phyloP scores from a whole-genome alignment of 2,113 vertebrate species.

The Rhinolophus sinicus region DNA sequence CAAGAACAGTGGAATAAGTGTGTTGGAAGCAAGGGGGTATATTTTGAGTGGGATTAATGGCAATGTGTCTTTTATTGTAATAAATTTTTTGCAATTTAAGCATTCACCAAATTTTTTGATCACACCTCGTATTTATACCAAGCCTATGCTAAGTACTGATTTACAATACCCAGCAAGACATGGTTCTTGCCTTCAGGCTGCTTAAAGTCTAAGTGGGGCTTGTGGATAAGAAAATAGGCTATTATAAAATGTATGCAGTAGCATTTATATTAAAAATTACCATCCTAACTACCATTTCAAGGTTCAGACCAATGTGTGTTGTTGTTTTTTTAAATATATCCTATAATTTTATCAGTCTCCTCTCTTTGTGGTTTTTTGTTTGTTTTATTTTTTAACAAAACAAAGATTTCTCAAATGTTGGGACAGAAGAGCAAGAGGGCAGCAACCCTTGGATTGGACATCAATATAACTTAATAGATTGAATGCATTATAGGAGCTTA shows the following conservation, averaged over 20 bases:
- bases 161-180: background rate
- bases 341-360: background rate
- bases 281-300: background rate
- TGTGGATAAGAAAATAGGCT: background rate
- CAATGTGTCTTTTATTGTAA: too few species aligned
- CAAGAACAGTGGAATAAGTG: too few species aligned
- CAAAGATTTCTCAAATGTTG: background rate
- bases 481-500: background rate
- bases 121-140: background rate
- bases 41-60: too few species aligned
- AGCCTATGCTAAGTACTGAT: background rate
- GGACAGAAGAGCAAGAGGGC: background rate
- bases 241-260: background rate
- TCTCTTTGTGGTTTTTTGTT: background rate
- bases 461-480: background rate
- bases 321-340: background rate
- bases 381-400: constrained; percentile 26
- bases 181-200: background rate
- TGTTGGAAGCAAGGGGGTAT: too few species aligned
- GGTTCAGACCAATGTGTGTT: background rate
- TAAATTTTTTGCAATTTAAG: too few species aligned
- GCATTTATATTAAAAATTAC: constrained; percentile 12
- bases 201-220: background rate
- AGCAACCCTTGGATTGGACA: background rate
- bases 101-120: too few species aligned